These are phyloP conservation scores for Drosophila pegasa DNA, from an alignment of 2,888 invertebrate species.

Conservation along the genomic window DNA sequence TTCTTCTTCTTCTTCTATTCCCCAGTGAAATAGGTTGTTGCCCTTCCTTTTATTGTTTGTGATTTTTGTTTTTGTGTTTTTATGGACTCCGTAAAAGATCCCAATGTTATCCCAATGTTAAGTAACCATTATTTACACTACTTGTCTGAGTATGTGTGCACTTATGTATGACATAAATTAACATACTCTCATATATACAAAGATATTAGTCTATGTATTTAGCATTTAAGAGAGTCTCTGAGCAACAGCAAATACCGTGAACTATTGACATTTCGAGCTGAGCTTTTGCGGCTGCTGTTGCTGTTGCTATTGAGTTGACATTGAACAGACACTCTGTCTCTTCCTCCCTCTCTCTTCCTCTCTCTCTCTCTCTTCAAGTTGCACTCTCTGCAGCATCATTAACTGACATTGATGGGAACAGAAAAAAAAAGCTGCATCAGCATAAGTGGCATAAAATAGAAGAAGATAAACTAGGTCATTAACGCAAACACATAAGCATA, in stretches of 20 bases:
- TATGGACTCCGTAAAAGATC: background rate
- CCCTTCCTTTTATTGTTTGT: background rate
- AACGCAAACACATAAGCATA: slow-evolving; percentile 38
- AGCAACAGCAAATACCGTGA: slow-evolving; percentile 44
- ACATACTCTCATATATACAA: too few relatives aligned
- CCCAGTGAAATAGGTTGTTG: slow-evolving; percentile 12
- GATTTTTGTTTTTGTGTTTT: background rate
- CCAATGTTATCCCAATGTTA: slow-evolving; percentile 11
- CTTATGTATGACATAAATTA: background rate
- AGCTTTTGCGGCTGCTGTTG: slow-evolving; percentile 22
- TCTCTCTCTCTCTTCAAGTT: slow-evolving; percentile 9
- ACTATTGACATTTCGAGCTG: slow-evolving; percentile 59
- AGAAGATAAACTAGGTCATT: slow-evolving; percentile 58
- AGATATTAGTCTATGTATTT: background rate
- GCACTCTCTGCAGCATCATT: slow-evolving; percentile 40
- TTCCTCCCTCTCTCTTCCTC: slow-evolving; percentile 3
- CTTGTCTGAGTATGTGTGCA: background rate
- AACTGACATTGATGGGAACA: slow-evolving; percentile 54
- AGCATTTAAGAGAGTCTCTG: slow-evolving; percentile 7
- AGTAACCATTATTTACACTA: slow-evolving; percentile 7
- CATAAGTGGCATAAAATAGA: slow-evolving; percentile 28
- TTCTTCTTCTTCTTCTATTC: slow-evolving; percentile 1
- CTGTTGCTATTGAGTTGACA: slow-evolving; percentile 37
- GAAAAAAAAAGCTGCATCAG: slow-evolving; percentile 31
- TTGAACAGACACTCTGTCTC: slow-evolving; percentile 34